phyloP scores from a whole-genome alignment of 1,140 invertebrate species.

The Pogonus chalceus region DNA sequence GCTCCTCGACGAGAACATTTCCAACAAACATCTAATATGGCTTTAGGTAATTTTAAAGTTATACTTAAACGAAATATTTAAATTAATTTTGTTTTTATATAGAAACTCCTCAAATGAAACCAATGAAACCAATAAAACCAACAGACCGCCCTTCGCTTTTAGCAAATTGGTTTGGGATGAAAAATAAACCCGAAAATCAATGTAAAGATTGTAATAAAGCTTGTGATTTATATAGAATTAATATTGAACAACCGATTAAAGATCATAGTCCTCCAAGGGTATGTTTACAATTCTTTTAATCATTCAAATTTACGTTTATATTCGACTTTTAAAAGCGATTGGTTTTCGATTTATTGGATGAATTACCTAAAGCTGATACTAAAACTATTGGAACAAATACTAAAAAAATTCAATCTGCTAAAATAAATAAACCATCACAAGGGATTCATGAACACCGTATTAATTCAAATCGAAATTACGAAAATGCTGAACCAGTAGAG shows the following conservation, averaged over 20 bases:
- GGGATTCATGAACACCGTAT: slow-evolving; percentile 14
- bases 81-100: too few species aligned
- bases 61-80: too few species aligned
- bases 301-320: neutral
- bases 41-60: too few species aligned
- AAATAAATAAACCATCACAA: neutral
- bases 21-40: too few species aligned
- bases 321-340: slow-evolving; percentile 17
- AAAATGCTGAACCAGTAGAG: slow-evolving; percentile 24
- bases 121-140: too few species aligned
- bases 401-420: slow-evolving; percentile 7
- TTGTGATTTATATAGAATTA: slow-evolving; percentile 28
- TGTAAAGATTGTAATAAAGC: neutral
- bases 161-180: neutral
- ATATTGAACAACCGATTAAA: slow-evolving; percentile 22
- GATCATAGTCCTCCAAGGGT: slow-evolving; percentile 24
- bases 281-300: slow-evolving; percentile 10
- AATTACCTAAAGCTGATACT: slow-evolving; percentile 19
- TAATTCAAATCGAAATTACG: slow-evolving; percentile 15
- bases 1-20: too few species aligned
- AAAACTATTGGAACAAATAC: slow-evolving; percentile 21
- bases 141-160: too few species aligned
- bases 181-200: too few species aligned
- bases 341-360: slow-evolving; percentile 27
- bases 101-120: too few species aligned